Evolutionary conservation across 2,797 vertebrate genomes (phyloP), one percentile per base, ranked within the genome.

Genomic region (Oreochromis grahami): DNA sequence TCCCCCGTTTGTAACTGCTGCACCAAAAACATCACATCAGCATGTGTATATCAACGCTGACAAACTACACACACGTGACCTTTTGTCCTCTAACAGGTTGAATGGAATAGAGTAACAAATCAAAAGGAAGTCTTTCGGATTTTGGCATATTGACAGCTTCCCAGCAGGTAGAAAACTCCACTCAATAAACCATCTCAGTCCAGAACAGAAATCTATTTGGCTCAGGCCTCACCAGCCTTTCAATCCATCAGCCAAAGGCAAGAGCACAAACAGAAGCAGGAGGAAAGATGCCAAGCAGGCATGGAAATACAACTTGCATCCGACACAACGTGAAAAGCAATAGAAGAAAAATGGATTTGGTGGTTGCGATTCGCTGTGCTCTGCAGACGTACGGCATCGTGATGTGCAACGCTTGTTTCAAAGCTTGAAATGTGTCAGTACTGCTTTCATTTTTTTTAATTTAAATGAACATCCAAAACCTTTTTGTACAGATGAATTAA

Each of bases 71-170:
- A 45, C 38, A 38, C n/a, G 36, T 89, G 84, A 89, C 87, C 89
- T 91, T 91, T 90, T 77, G 86, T 63, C 26, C 50, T 38, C 86
- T 45, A 86, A 89, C 85, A 87, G 84, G 84, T 81, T 86, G 85
- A 86, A 85, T 65, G 79, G 70, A 87, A 50, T 65, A 72, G 60
- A 89, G 84, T 80, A 89, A 85, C 82, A 89, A 91, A 90, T 93
- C 91, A 94, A 90, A 63, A 91, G 55, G 68, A 41, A 81, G 82
- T 88, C 88, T 93, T 89, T 85, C 8, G 19, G 87, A 78, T 70
- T 91, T 90, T 91, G 90, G 74, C 82, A 81, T 91, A 93, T 93
- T 92, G 93, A 90, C 91, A 91, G 87, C 76, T 84, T 92, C 89
- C 89, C 90, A 92, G 92, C 88, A 88, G 91, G 90, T 82, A 86